A percentile compares a stretch with the other conserved stretches of the same genome.
Evolutionary conservation across 2,113 vertebrate species (phyloP).

Genomic region (Elephantulus edwardii): DNA sequence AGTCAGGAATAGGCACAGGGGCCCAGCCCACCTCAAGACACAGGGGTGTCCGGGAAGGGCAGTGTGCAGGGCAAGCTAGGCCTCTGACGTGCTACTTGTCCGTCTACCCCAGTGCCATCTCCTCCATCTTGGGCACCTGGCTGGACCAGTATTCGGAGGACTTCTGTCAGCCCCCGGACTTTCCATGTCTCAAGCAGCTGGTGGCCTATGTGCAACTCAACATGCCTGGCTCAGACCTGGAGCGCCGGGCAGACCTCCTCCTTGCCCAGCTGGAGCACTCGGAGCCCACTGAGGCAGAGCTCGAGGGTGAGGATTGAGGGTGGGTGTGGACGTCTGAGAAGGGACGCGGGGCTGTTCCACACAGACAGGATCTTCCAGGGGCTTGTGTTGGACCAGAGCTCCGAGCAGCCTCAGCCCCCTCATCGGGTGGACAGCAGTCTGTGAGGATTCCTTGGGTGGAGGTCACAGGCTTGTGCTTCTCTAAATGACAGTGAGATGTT

Average conservation of each 20-base stretch:
- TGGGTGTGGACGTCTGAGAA: rapidly evolving
- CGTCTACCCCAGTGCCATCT: conserved; percentile 88
- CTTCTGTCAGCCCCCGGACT: conserved; percentile 93
- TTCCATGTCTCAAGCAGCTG: conserved; percentile 93
- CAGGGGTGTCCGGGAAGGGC: neutral
- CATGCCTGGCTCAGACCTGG: conserved; percentile 94
- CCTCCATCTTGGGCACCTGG: conserved; percentile 98
- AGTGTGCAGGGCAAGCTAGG: neutral
- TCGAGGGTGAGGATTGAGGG: conserved; percentile 84
- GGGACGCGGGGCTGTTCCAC: neutral
- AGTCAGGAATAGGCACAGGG: neutral
- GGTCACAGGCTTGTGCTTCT: neutral
- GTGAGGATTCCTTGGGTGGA: rapidly evolving
- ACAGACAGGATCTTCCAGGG: rapidly evolving
- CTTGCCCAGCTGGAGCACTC: conserved; percentile 93
- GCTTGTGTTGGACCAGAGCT: neutral
- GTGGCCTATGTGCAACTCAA: conserved; percentile 92
- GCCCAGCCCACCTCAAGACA: neutral
- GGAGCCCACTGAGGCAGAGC: conserved; percentile 87
- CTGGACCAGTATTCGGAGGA: conserved; percentile 98
- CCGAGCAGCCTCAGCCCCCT: neutral
- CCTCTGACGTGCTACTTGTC: neutral
- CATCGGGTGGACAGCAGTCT: rapidly evolving
- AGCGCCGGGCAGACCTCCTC: conserved; percentile 93
- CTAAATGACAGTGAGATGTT: neutral